These are phyloP conservation scores for Moxostoma hubbsi DNA, from an alignment of 2,797 vertebrate genomes.

Conservation along the genomic window DNA sequence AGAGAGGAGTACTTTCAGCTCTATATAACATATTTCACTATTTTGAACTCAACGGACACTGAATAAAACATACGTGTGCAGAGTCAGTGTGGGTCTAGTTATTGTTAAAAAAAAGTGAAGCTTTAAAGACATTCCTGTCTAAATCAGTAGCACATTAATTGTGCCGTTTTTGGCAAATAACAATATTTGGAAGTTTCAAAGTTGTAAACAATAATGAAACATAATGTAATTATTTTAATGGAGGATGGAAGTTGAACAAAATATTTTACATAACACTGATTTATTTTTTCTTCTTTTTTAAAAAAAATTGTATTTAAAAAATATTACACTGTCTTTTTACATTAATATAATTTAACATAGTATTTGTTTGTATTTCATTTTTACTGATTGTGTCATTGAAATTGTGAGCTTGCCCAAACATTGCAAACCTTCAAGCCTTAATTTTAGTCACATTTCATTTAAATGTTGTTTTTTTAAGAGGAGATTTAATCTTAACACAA, in stretches of 20 bases:
- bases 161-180: neutral
- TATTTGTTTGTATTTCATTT: conserved; percentile 11
- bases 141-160: neutral
- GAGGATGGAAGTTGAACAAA: neutral
- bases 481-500: neutral
- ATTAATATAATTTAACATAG: neutral
- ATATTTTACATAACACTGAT: conserved; percentile 10
- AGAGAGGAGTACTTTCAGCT: too few relatives aligned
- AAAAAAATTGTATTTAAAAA: neutral
- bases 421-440: neutral
- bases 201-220: neutral
- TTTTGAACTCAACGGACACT: too few relatives aligned
- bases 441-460: neutral
- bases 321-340: conserved; percentile 2
- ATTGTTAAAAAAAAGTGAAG: neutral
- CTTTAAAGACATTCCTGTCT: neutral
- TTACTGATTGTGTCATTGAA: neutral
- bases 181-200: neutral
- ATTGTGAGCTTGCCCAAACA: neutral
- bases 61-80: neutral
- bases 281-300: neutral
- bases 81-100: neutral
- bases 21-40: too few relatives aligned
- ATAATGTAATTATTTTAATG: neutral
- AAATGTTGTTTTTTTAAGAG: neutral